Conservation (phyloP, 2,113 vertebrate species). For the Macaca mulatta region DNA sequence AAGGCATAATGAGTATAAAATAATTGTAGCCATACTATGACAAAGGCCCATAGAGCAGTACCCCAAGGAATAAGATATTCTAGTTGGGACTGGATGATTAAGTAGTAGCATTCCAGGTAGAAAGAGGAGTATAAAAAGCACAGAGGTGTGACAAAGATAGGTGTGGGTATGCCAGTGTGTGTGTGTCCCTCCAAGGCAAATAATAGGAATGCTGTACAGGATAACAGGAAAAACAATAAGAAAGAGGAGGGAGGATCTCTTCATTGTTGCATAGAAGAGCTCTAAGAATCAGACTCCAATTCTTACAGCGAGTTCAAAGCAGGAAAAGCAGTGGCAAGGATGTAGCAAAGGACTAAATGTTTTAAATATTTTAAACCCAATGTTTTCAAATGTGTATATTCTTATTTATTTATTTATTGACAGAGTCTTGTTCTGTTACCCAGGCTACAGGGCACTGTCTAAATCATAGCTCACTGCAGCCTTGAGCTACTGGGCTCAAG, state of each 20-base stretch:
- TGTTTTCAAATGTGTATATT: neutral
- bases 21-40: accelerated
- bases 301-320: neutral
- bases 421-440: too few relatives aligned
- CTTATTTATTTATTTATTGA: too few relatives aligned
- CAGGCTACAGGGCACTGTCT: too few relatives aligned
- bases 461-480: too few relatives aligned
- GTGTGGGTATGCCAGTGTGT: accelerated
- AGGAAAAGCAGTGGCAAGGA: neutral
- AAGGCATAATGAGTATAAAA: neutral
- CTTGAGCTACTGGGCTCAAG: neutral
- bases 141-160: neutral
- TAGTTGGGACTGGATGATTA: neutral
- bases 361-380: neutral
- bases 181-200: neutral
- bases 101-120: accelerated
- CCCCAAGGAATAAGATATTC: neutral
- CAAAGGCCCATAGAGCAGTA: neutral
- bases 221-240: too few relatives aligned
- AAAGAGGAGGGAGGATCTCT: neutral
- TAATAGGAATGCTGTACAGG: accelerated
- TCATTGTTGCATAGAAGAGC: too few relatives aligned
- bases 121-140: neutral
- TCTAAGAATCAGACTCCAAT: neutral
- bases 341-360: neutral